Percentiles rank a stretch among this genome's conserved stretches.
These are phyloP conservation scores for Oenanthe melanoleuca DNA, from an alignment of 2,113 vertebrate genomes.

Conservation along the genomic window DNA sequence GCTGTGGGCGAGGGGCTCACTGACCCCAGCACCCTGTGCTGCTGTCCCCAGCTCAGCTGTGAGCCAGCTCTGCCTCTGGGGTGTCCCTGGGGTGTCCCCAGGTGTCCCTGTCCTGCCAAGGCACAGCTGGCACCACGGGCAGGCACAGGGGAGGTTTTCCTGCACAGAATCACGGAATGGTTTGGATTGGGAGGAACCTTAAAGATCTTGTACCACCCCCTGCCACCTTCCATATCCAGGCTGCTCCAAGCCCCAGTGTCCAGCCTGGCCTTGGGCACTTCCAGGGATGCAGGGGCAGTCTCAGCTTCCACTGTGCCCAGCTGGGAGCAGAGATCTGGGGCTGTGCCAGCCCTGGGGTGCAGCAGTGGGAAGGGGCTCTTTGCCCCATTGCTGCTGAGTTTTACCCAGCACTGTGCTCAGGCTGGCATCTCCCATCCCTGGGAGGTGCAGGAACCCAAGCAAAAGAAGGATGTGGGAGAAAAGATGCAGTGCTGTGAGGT, in stretches of 20 bases:
- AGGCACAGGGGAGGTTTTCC: not conserved
- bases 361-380: not conserved
- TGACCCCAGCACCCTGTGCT: accelerated
- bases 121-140: not conserved
- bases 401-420: not conserved
- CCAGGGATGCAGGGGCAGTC: not conserved
- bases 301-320: accelerated
- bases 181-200: not conserved
- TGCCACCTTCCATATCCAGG: not conserved
- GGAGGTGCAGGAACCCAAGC: not conserved
- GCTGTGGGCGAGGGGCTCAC: not conserved
- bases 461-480: not conserved
- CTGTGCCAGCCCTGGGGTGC: not conserved
- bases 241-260: accelerated
- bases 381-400: not conserved
- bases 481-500: not conserved
- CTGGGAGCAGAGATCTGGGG: not conserved
- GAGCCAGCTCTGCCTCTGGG: not conserved
- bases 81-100: constrained; percentile 55
- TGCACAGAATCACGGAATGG: not conserved
- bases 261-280: not conserved
- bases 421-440: not conserved
- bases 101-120: not conserved
- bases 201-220: not conserved
- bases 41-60: not conserved